Evolutionary conservation across 1,140 invertebrate genomes (phyloP), one percentile per base, ranked within the genome.

Genomic region (Thaumetopoea pityocampa): DNA sequence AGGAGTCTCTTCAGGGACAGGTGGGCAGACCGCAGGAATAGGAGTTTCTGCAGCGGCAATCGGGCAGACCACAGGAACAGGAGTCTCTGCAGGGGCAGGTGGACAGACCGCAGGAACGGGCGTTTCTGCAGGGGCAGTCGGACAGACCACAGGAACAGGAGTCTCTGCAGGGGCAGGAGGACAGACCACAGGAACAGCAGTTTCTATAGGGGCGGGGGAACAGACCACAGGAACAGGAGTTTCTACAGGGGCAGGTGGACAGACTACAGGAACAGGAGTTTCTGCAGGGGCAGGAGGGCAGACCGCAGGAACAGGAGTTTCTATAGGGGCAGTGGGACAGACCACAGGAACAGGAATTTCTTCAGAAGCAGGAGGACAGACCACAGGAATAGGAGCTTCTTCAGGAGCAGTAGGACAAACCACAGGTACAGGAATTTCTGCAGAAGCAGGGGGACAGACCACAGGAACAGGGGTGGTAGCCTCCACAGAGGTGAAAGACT

Each of bases 191-290:
- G 15, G n/a, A 9, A 9, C 29, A 5, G 9, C 15, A 1, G 29
- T 5, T 5, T 19, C 16, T 6, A 37, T 37, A 1, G 51, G 34
- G n/a, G 45, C 35, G 19, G 46, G 35, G 19, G 28, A 3, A 15
- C 10, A 9, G 22, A 34, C 44, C 18, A 8, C 12, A 28, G 33
- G 26, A 35, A 24, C 34, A 7, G 35, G 17, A 15, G 14, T 10
- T 9, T 8, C 28, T 36, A 58, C 53, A 11, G 29, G 44, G 22
- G 54, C 47, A 27, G 41, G 35, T 36, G 58, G 44, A 32, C 50
- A 47, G n/a, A 14, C 5, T 30, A 50, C 46, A 46, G 58, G 14
- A 2, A 48, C 33, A 19, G 54, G 17, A 36, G 35, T 8, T 14
- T 35, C 38, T 3, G 10, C 10, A n/a, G 8, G 14, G 12, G 14